Percentiles rank a stretch among this genome's conserved stretches.
Conservation (phyloP, 2,888 invertebrate species). For the Hartigia nigra region DNA sequence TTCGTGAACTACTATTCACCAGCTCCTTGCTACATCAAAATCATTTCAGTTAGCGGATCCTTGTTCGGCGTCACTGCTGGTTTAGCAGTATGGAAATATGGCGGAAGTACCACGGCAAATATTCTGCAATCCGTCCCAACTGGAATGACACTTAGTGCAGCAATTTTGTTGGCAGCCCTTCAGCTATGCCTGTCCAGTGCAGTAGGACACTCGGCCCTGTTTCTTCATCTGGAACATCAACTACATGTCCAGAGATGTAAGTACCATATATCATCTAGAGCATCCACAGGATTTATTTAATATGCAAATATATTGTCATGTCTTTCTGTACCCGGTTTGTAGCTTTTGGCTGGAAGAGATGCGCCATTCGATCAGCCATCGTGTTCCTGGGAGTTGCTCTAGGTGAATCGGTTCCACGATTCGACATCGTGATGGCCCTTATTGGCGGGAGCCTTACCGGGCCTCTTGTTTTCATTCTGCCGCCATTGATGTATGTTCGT, state of each 20-base stretch:
- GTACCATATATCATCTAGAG: slow-evolving; percentile 35
- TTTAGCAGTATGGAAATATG: slow-evolving; percentile 75
- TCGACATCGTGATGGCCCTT: slow-evolving; percentile 87
- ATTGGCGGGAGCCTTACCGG: slow-evolving; percentile 88
- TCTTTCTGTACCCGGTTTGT: slow-evolving; percentile 26
- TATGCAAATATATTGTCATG: background rate
- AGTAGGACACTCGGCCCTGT: slow-evolving; percentile 82
- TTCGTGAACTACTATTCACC: slow-evolving; percentile 65
- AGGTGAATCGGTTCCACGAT: slow-evolving; percentile 85
- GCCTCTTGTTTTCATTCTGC: slow-evolving; percentile 85
- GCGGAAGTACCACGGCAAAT: slow-evolving; percentile 72
- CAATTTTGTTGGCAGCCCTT: slow-evolving; percentile 79
- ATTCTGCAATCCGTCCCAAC: slow-evolving; percentile 76
- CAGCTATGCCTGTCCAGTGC: slow-evolving; percentile 83
- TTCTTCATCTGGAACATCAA: slow-evolving; percentile 84
- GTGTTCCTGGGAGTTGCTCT: slow-evolving; percentile 79
- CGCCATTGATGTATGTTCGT: slow-evolving; percentile 83
- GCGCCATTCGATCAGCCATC: slow-evolving; percentile 76
- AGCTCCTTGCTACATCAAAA: background rate
- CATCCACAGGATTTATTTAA: background rate
- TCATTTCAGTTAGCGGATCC: slow-evolving; percentile 68
- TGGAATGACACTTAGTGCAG: slow-evolving; percentile 73
- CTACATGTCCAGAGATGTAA: slow-evolving; percentile 80
- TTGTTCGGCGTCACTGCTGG: slow-evolving; percentile 75
- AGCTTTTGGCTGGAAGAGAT: slow-evolving; percentile 83